Conservation (phyloP, 1,140 invertebrate species). For the Diprion similis region DNA sequence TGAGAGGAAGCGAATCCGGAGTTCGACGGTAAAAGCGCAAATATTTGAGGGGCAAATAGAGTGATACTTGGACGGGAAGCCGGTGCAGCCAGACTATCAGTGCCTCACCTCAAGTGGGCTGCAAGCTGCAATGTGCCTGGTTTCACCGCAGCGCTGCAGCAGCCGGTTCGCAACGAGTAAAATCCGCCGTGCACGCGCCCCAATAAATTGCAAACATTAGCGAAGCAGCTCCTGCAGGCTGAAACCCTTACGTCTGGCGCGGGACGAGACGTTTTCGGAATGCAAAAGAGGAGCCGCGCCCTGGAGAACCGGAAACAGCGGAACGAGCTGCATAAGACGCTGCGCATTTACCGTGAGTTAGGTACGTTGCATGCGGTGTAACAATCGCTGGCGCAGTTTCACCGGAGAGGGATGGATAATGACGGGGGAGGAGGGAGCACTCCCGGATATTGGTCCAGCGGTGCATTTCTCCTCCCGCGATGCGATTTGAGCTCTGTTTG, state of each 20-base stretch:
- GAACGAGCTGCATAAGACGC: too few species aligned
- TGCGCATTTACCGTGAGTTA: too few species aligned
- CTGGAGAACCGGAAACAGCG: not conserved
- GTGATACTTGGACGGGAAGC: conserved; percentile 59
- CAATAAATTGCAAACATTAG: conserved; percentile 54
- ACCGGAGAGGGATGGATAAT: not conserved
- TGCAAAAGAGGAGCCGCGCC: not conserved
- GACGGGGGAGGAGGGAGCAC: conserved; percentile 4
- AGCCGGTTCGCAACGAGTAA: conserved; percentile 20
- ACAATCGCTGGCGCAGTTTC: conserved; percentile 6
- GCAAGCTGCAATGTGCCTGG: conserved; percentile 46
- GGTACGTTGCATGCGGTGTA: not conserved
- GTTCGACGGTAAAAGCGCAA: conserved; percentile 61
- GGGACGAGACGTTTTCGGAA: too few species aligned
- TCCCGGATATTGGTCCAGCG: not conserved
- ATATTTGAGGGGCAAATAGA: conserved; percentile 64
- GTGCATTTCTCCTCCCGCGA: not conserved
- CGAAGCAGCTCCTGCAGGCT: conserved; percentile 39
- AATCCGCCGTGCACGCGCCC: conserved; percentile 46
- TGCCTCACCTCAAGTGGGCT: conserved; percentile 44
- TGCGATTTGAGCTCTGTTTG: conserved; percentile 12
- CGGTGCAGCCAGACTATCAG: conserved; percentile 35
- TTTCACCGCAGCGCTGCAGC: not conserved
- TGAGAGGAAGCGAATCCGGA: conserved; percentile 33
- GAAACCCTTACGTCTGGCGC: conserved; percentile 39